Conservation (phyloP, 2,113 vertebrate genomes). For the Abramis brama region DNA sequence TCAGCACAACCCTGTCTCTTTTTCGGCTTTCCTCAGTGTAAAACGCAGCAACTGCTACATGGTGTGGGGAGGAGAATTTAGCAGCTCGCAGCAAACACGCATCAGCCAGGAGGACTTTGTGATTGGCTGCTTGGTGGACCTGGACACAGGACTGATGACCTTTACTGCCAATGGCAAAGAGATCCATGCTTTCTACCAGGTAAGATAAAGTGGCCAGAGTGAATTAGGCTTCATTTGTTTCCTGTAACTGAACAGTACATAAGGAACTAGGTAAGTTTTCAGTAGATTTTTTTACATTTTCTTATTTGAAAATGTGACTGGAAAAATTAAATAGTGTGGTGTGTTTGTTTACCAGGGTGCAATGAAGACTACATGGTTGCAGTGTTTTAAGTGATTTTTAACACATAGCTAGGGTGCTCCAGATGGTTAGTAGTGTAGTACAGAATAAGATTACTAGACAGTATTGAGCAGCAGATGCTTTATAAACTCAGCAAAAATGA, state of each 20-base stretch:
- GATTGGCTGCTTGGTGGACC: slow-evolving; percentile 90
- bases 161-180: slow-evolving; percentile 94
- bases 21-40: slow-evolving; percentile 74
- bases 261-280: neutral
- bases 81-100: slow-evolving; percentile 85
- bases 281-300: neutral
- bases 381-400: too few species aligned
- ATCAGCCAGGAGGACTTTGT: slow-evolving; percentile 89
- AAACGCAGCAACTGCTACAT: slow-evolving; percentile 96
- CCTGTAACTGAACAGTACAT: neutral
- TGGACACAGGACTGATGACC: slow-evolving; percentile 94
- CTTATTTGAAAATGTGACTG: too few species aligned
- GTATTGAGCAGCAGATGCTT: too few species aligned
- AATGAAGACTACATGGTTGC: too few species aligned
- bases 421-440: too few species aligned
- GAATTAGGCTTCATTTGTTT: neutral
- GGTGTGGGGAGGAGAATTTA: slow-evolving; percentile 93
- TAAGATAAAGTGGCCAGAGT: slow-evolving; percentile 53
- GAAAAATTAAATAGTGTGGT: too few species aligned
- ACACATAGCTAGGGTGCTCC: too few species aligned
- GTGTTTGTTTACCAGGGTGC: too few species aligned
- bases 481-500: too few species aligned
- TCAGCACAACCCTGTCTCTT: neutral
- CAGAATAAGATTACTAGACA: too few species aligned
- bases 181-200: slow-evolving; percentile 96